A percentile compares a stretch with the other conserved stretches of the same genome.
Evolutionary conservation across 2,113 vertebrate genomes (phyloP).

Genomic region (Ginglymostoma cirratum): DNA sequence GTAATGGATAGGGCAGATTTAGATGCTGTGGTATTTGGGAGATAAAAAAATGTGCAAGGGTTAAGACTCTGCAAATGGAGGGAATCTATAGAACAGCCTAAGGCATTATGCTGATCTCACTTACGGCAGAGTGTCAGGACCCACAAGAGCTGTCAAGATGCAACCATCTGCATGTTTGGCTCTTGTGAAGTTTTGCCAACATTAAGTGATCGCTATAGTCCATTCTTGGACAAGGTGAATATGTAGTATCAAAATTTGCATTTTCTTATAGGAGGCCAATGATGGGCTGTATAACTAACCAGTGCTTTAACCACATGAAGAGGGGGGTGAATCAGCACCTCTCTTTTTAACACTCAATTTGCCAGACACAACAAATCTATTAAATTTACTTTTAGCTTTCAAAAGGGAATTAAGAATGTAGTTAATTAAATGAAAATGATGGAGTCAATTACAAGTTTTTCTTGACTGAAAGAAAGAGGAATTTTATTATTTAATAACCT

Average conservation of each 20-base stretch:
- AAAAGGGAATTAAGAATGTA: too few species aligned
- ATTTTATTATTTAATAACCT: too few species aligned
- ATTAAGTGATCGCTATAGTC: background rate
- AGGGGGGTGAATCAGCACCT: too few species aligned
- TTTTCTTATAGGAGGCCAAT: background rate
- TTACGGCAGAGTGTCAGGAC: too few species aligned
- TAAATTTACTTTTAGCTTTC: too few species aligned
- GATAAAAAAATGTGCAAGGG: background rate
- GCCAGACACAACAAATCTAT: too few species aligned
- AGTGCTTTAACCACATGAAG: background rate
- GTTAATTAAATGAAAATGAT: too few species aligned
- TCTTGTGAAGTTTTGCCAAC: background rate
- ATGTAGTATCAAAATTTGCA: background rate
- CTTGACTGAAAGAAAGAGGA: too few species aligned
- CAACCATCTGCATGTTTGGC: background rate
- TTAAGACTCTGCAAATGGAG: background rate
- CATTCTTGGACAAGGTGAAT: background rate
- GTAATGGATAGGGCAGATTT: background rate
- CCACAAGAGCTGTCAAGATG: background rate
- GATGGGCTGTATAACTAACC: background rate
- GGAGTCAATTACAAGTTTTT: too few species aligned
- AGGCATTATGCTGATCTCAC: background rate
- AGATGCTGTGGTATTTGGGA: background rate
- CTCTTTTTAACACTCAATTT: too few species aligned
- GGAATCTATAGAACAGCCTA: background rate